Conservation (phyloP, 2,113 vertebrate genomes). For the Myiozetetes cayanensis region DNA sequence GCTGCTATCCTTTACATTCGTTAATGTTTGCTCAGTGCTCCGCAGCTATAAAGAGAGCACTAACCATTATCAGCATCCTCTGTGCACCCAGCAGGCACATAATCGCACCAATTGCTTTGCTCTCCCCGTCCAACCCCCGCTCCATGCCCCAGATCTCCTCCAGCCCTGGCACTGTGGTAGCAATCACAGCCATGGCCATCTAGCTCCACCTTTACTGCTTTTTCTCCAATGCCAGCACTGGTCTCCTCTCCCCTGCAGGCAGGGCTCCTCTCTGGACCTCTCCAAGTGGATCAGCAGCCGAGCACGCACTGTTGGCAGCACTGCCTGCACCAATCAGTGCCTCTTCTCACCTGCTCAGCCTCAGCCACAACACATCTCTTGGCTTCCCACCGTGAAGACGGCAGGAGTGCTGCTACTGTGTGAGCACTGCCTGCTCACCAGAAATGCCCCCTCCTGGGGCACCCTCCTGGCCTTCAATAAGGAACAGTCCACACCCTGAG, state of each 20-base stretch:
- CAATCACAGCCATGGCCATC: background rate
- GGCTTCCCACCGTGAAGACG: accelerated
- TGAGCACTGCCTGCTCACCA: background rate
- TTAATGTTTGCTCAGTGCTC: constrained; percentile 35
- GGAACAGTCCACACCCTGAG: background rate
- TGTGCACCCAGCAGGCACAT: background rate
- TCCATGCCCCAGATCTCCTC: background rate
- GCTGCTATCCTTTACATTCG: constrained; percentile 9
- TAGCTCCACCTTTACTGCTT: background rate
- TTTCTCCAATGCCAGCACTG: background rate
- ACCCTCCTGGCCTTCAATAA: background rate
- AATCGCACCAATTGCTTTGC: accelerated
- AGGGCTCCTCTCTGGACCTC: background rate
- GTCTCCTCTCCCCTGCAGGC: background rate
- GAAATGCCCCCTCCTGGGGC: background rate
- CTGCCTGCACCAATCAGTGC: background rate
- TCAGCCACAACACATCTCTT: background rate
- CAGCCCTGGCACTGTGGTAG: background rate
- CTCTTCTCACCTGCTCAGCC: background rate
- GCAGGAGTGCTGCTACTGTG: accelerated
- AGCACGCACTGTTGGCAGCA: background rate
- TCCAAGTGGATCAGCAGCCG: accelerated
- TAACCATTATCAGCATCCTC: constrained; percentile 18
- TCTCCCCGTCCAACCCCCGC: background rate
- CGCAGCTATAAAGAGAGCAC: background rate